Conservation (phyloP, 2,797 vertebrate species). For the Sternarchorhynchus goeldii region DNA sequence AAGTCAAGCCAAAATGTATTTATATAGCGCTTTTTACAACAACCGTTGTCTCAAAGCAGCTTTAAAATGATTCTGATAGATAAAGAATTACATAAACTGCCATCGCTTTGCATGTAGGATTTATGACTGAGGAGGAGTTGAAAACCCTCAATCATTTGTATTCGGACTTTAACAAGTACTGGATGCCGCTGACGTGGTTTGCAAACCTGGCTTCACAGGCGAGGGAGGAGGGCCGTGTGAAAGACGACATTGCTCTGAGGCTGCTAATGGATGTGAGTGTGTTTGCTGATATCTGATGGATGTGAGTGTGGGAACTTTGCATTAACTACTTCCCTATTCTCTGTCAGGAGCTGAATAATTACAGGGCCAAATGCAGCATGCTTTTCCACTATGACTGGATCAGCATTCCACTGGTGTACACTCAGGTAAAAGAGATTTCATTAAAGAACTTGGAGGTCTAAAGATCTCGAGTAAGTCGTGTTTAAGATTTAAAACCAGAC, state of each 20-base stretch:
- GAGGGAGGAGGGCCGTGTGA: constrained; percentile 79
- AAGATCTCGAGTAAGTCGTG: no score
- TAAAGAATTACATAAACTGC: neutral
- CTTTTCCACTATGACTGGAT: constrained; percentile 94
- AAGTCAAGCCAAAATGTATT: no score
- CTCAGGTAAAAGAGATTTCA: constrained; percentile 68
- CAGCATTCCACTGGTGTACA: constrained; percentile 90
- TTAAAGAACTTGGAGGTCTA: no score
- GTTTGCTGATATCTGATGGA: neutral
- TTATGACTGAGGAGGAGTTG: constrained; percentile 81
- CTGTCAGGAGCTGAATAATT: constrained; percentile 87
- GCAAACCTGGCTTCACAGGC: constrained; percentile 84
- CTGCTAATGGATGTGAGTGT: constrained; percentile 85
- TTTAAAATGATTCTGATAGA: no score
- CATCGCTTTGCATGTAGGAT: constrained; percentile 70
- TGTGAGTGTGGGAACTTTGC: neutral
- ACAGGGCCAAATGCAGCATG: constrained; percentile 85
- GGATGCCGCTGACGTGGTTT: constrained; percentile 92
- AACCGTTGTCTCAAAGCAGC: no score
- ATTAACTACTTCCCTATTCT: constrained; percentile 29
- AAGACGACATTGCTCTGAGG: constrained; percentile 82
- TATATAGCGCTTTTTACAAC: no score
- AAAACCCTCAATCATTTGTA: constrained; percentile 82
- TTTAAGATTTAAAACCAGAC: no score
- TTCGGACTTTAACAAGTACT: constrained; percentile 93